Evolutionary conservation across 2,113 vertebrate genomes (phyloP), one percentile per base, ranked within the genome.

Genomic region (Apaloderma vittatum): DNA sequence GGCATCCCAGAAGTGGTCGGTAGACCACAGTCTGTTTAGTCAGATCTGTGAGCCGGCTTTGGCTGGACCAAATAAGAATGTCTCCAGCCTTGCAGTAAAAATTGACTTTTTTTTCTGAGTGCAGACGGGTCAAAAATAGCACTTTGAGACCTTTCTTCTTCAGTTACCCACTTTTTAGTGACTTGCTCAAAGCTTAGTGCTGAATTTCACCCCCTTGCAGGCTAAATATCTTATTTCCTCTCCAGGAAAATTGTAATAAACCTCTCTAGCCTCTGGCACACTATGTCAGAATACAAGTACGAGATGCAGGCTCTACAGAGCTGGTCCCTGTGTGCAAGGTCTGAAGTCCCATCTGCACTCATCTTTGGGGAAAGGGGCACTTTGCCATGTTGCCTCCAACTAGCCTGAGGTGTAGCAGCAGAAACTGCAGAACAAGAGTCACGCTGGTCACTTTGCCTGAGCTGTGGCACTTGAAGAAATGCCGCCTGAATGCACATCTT

Each of bases 341-440:
- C 27, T 27, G 51, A 65, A 48, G 63, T 24, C 34, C 32, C 37
- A 29, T 9, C 30, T 37, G 40, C 23, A 5, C 29, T 58, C n/a
- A 11, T 23, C 22, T 48, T 15, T 1, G 3, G 49, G 40, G 55
- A 68, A 68, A n/a, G 0, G 1, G 10, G 45, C 27, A 55, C 30
- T 61, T 85, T 3, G 34, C 65, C 51, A 43, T 51, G 83, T 9
- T 32, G 36, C 34, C 32, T 77, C 8, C 10, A 59, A 23, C 20
- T 20, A 70, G 37, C 45, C 40, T 11, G 20, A 46, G 34, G 15
- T 19, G 29, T 15, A 61, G 29, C 2, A 57, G 59, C 24, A 70
- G 79, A 73, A 68, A 55, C 10, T 54, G 24, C 74, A 78, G 55
- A 48, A 82, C 14, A 63, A 40, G 54, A 73, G 34, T 30, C 23